Conservation (phyloP, 2,113 vertebrate genomes). For the Pachypanchax playfairii region DNA sequence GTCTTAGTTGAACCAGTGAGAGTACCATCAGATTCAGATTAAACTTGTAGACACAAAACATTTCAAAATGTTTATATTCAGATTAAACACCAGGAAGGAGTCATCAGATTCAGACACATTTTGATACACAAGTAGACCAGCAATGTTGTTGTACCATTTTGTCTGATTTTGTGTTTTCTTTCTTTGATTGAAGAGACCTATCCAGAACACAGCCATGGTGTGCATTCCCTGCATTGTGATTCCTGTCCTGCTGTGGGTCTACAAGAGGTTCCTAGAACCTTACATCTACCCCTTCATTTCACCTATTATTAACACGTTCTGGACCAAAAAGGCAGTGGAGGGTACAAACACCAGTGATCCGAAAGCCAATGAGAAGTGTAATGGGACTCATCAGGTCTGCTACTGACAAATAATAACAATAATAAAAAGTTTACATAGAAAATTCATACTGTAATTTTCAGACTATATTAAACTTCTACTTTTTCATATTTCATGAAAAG, state of each 20-base stretch:
- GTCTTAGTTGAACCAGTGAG: too few relatives aligned
- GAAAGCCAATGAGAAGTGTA: slow-evolving; percentile 42
- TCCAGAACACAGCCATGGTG: slow-evolving; percentile 83
- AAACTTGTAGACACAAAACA: too few relatives aligned
- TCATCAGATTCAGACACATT: too few relatives aligned
- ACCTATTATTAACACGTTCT: slow-evolving; percentile 84
- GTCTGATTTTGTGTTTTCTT: neutral
- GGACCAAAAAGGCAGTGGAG: slow-evolving; percentile 81
- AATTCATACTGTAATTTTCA: too few relatives aligned
- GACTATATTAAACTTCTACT: too few relatives aligned
- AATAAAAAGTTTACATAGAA: too few relatives aligned
- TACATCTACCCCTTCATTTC: slow-evolving; percentile 89
- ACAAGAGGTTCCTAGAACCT: slow-evolving; percentile 95
- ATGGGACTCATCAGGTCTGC: slow-evolving; percentile 77
- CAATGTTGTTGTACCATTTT: too few relatives aligned
- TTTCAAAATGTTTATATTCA: too few relatives aligned
- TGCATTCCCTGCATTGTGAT: slow-evolving; percentile 99
- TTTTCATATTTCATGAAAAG: too few relatives aligned
- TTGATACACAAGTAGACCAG: too few relatives aligned
- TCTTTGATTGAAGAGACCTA: neutral
- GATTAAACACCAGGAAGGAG: too few relatives aligned
- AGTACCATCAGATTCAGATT: too few relatives aligned
- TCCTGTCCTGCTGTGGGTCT: slow-evolving; percentile 93
- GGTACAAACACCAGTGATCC: slow-evolving; percentile 50
- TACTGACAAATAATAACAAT: neutral